Conservation (phyloP, 2,113 vertebrate species). For the Octodon degus region DNA sequence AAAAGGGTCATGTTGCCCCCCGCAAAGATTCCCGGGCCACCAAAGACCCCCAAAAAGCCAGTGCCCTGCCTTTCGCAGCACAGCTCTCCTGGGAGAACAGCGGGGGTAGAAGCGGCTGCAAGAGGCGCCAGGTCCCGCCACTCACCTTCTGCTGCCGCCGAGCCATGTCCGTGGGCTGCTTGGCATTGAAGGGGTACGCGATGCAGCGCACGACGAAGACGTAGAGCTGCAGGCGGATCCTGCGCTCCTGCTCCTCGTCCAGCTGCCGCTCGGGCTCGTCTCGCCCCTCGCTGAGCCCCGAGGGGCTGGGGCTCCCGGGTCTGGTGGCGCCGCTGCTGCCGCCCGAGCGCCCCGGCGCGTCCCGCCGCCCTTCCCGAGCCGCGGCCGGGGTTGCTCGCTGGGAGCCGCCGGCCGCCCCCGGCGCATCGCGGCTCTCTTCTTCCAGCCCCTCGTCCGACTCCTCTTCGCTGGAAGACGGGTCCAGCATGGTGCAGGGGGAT, state of each 20-base stretch:
- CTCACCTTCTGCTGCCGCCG: constrained; percentile 94
- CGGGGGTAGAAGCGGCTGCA: background rate
- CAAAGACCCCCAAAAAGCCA: background rate
- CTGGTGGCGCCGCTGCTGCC: constrained; percentile 73
- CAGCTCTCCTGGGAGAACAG: background rate
- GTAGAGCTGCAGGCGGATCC: constrained; percentile 93
- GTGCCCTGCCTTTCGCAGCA: background rate
- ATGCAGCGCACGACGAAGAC: constrained; percentile 95
- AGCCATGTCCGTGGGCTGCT: constrained; percentile 96
- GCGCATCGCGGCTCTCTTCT: constrained; percentile 88
- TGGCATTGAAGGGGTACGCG: constrained; percentile 94
- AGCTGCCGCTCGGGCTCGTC: constrained; percentile 86
- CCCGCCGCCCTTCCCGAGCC: constrained; percentile 79
- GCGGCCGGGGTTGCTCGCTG: constrained; percentile 78
- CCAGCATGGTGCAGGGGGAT: constrained; percentile 89
- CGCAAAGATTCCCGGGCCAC: background rate
- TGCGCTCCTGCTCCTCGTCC: constrained; percentile 92
- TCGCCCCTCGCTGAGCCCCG: constrained; percentile 87
- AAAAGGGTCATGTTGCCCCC: background rate
- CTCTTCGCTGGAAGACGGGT: constrained; percentile 97
- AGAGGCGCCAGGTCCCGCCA: background rate
- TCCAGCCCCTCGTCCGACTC: constrained; percentile 93
- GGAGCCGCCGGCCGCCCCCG: constrained; percentile 73
- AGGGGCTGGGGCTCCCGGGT: constrained; percentile 85
- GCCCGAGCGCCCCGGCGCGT: constrained; percentile 71